A percentile compares a stretch with the other conserved stretches of the same genome.
Evolutionary conservation across 2,888 invertebrate genomes (phyloP).

Genomic region (Mesochorus sp.): DNA sequence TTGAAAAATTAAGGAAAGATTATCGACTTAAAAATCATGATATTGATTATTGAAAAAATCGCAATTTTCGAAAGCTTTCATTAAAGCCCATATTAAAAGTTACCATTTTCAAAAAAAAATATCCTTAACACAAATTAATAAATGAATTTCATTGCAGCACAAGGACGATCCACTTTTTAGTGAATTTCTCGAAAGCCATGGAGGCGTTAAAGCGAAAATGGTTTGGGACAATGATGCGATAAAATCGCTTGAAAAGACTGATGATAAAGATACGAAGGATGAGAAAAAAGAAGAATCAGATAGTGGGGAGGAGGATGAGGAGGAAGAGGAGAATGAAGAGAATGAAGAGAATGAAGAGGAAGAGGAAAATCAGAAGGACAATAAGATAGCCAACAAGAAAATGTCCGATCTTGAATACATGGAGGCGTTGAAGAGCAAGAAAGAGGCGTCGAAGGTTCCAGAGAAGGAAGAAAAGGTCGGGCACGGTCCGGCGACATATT

Average conservation of each 20-base stretch:
- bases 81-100: too few relatives aligned
- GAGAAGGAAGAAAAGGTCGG: slow-evolving; percentile 72
- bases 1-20: too few relatives aligned
- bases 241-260: slow-evolving; percentile 73
- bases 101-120: neutral
- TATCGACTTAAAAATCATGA: too few relatives aligned
- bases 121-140: neutral
- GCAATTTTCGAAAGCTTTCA: too few relatives aligned
- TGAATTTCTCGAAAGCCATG: slow-evolving; percentile 94
- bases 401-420: slow-evolving; percentile 92
- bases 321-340: slow-evolving; percentile 61
- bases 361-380: slow-evolving; percentile 71
- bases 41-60: too few relatives aligned
- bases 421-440: slow-evolving; percentile 85
- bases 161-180: slow-evolving; percentile 94
- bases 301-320: slow-evolving; percentile 66
- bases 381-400: slow-evolving; percentile 87
- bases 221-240: slow-evolving; percentile 84
- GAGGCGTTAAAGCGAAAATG: slow-evolving; percentile 76
- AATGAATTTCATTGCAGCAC: slow-evolving; percentile 83
- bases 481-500: slow-evolving; percentile 80
- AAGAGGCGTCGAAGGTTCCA: slow-evolving; percentile 75
- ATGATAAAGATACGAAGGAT: slow-evolving; percentile 43
- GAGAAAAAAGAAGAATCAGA: slow-evolving; percentile 59
- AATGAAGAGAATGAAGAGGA: slow-evolving; percentile 71